A percentile compares a stretch with the other conserved stretches of the same genome.
Evolutionary conservation across 2,797 vertebrate genomes (phyloP).

Genomic region (Anguilla megastoma): DNA sequence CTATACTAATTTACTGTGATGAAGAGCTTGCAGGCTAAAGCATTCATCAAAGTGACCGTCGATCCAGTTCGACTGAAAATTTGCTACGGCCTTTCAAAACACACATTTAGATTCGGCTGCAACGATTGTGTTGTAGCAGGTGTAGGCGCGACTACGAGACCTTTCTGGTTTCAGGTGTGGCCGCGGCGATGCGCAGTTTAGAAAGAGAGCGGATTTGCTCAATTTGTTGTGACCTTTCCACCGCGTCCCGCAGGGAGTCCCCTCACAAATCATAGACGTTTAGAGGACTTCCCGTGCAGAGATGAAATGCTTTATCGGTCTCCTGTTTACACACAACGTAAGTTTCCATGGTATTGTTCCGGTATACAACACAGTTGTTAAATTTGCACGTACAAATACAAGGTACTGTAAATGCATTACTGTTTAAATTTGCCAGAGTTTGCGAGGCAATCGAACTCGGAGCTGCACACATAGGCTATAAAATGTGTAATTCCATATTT

Average conservation of each 20-base stretch:
- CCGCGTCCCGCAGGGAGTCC: slow-evolving; percentile 16
- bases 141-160: slow-evolving; percentile 1
- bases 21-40: background rate
- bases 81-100: background rate
- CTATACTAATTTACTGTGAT: background rate
- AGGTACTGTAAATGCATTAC: background rate
- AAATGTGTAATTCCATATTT: background rate
- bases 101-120: background rate
- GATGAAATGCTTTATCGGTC: background rate
- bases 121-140: slow-evolving; percentile 20
- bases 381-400: background rate
- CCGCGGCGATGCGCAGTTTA: background rate
- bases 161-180: slow-evolving; percentile 21
- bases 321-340: background rate
- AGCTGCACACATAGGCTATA: background rate
- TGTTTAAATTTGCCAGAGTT: background rate
- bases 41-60: background rate
- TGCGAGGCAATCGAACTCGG: background rate
- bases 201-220: slow-evolving; percentile 16
- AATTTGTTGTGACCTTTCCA: slow-evolving; percentile 25
- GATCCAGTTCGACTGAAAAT: background rate
- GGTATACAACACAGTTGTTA: background rate
- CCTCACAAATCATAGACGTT: background rate
- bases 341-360: background rate
- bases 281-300: background rate